Evolutionary conservation across 2,113 vertebrate species (phyloP), one percentile per base, ranked within the genome.

Genomic region (Psophia crepitans): DNA sequence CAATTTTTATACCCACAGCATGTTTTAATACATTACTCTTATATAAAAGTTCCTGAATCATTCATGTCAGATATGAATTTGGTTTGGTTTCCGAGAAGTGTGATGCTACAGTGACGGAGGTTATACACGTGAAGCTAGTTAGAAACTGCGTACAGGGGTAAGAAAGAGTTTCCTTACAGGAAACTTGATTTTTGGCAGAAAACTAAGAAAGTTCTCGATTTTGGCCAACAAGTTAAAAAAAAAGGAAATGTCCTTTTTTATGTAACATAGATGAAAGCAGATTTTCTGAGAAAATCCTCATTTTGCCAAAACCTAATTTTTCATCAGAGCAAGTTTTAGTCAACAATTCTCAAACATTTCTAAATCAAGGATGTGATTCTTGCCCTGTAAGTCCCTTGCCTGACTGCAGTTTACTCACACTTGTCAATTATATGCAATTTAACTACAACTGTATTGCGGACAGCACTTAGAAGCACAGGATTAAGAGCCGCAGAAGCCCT

Each of bases 51-150:
- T 90, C 63, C 61, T 87, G 94, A 95, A 92, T 92, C 74, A 93
- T 87, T 91, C 6, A n/a, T 96, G 92, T 89, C 87, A 92, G 65
- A 83, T 87, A 74, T 87, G 80, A 94, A 49, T 79, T 92, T 95
- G 65, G 32, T 82, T 91, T 89, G 57, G 30, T 92, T 97, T 97
- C 91, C 94, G 91, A 91, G 91, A 97, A 97, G 84, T 89, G 65
- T 95, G 89, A 82, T 85, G 89, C 65, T 85, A 53, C 61, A 60
- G 76, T 94, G 92, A 86, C 3, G 0, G 44, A 70, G 39, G 21
- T 73, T 74, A 33, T 35, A 64, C 41, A 28, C 12, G 16, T 33
- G 43, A 88, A 89, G 30, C 37, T 39, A 49, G 74, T 43, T 54
- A 95, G 80, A 95, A 91, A 49, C 35, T 83, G 49, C 3, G 1